Evolutionary conservation across 2,888 invertebrate species (phyloP), one percentile per base, ranked within the genome.

Genomic region (Eilema griseolum): DNA sequence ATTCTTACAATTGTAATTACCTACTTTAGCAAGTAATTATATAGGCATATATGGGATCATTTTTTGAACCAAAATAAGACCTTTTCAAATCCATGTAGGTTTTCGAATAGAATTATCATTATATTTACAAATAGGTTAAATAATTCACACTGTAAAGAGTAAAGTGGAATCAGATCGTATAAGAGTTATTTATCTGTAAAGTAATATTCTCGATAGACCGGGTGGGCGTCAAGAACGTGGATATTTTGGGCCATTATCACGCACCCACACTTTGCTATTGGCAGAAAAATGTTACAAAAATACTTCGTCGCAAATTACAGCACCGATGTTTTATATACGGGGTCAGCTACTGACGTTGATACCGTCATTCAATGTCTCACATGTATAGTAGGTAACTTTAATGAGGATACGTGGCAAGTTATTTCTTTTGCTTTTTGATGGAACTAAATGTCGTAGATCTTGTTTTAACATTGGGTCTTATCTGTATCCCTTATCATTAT

Each of bases 231-330:
- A 83, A 88, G 89, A 91, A 87, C 92, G 91, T 90, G 87, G 88
- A 90, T 94, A 93, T 94, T 94, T 93, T 85, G 90, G 89, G 88
- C 86, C 87, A 91, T 93, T 92, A 92, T 92, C 92, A 89, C 87
- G 90, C 93, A 84, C 93, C 93, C 90, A 93, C 93, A 90, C 88
- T 79, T 71, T 83, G 89, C 89, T 90, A 92, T 92, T 91, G 90
- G 92, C 91, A 92, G 91, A 92, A 93, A 92, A 90, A 90, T 91
- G 86, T 90, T 90, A 90, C 89, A 86, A 91, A 93, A 93, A 92
- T 93, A 92, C 86, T 85, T 85, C 88, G 90, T 88, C 89, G 89
- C 89, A 89, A 89, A 90, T 88, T 86, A 87, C 85, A 85, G 83
- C 16, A 31, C 61, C 31, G 31, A 80, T 78, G 82, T 87, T 82